Base-by-base conservation (phyloP, 2,888 invertebrate species). In the Drosophila limbata region DNA sequence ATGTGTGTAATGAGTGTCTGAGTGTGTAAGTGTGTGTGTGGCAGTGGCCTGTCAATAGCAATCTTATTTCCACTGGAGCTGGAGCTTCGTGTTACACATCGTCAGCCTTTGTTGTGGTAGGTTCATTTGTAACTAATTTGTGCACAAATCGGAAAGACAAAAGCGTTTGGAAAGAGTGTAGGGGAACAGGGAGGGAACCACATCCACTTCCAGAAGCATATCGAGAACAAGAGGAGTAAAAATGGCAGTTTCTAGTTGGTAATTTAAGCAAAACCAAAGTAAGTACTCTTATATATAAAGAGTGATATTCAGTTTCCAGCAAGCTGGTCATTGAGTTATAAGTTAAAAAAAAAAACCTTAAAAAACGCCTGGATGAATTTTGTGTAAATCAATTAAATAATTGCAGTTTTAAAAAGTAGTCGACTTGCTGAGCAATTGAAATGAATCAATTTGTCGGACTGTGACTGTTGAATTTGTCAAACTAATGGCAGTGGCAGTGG, bases 71-170 rank as follows among this genome's bases (percentile, higher is more conserved):
- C 65, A 63, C 52, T 37, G 50, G 28, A 55, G 84, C 53, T 37
- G 50, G 21, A 55, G 88, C 77, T 77, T 82, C 85, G 77, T 85
- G 83, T 82, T 82, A 85, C 83, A 70, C 64, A 73, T 47, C 56
- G 55, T 71, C 61, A 35, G 56, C 45, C 70, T 80, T 85, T 86
- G 89, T 86, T 87, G 88, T 82, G 70, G 85, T 86, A 80, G 85
- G 78, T 73, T 86, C 88, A 78, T 82, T 89, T 85, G 85, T 85
- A 77, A 85, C 85, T 85, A 89, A 85, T 85, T 85, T 85, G 89
- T 89, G 89, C 89, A 85, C 57, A 81, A 68, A 79, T 86, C 62
- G 88, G 61, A 86, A 83, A 86, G 74, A 76, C 86, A 88, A 87
- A 73, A 72, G 84, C 53, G 51, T 48, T 56, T 50, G 17, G 57